phyloP scores from a whole-genome alignment of 92 coral and sea anemone species.

The Porites lobata region DNA sequence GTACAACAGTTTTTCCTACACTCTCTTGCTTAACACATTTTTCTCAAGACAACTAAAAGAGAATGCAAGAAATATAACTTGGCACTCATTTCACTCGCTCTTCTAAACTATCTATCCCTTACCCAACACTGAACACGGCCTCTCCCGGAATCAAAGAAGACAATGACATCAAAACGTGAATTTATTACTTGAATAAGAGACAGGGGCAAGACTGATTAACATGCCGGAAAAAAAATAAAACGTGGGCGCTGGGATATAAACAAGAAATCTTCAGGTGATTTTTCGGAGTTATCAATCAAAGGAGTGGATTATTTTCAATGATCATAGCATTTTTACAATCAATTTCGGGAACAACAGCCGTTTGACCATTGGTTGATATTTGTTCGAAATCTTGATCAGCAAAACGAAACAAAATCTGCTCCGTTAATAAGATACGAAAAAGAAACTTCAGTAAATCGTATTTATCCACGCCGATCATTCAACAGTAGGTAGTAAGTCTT shows the following conservation, averaged over 20 bases:
- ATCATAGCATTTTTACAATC: neutral
- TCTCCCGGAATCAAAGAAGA: neutral
- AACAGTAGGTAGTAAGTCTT: too few relatives aligned
- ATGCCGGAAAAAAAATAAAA: neutral
- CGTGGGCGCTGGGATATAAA: neutral
- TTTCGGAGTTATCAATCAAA: neutral
- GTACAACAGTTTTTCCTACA: too few relatives aligned
- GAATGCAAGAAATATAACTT: too few relatives aligned
- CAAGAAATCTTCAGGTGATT: neutral
- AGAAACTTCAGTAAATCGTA: neutral
- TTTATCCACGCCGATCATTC: neutral
- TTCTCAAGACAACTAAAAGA: too few relatives aligned
- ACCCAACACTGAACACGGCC: neutral
- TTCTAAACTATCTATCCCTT: neutral
- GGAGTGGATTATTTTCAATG: neutral
- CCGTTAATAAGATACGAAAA: neutral
- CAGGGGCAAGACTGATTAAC: neutral
- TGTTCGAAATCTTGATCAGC: neutral
- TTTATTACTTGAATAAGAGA: conserved; percentile 16
- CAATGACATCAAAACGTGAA: conserved; percentile 15
- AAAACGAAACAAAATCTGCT: neutral
- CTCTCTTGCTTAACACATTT: too few relatives aligned
- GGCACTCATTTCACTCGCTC: too few relatives aligned
- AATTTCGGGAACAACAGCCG: neutral
- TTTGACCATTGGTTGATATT: neutral